Conservation (phyloP, 2,888 invertebrate species). For the Agrotis segetum region DNA sequence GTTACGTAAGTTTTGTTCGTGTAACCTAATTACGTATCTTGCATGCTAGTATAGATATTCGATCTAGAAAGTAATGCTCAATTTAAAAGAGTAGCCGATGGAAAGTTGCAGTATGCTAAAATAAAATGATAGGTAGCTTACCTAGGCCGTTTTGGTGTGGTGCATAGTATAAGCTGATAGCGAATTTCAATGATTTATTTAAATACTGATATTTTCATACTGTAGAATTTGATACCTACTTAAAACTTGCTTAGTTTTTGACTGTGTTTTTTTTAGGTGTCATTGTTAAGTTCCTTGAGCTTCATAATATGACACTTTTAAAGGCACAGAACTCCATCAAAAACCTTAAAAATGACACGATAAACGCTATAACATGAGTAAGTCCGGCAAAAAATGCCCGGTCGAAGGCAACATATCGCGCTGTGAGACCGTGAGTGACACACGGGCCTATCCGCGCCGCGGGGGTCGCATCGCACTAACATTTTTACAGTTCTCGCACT, state of each 20-base stretch:
- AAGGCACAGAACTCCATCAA: slow-evolving; percentile 25
- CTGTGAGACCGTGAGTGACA: slow-evolving; percentile 87
- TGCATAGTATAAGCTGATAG: slow-evolving; percentile 32
- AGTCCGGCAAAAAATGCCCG: slow-evolving; percentile 70
- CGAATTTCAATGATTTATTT: slow-evolving; percentile 27
- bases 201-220: neutral
- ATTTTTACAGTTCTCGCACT: slow-evolving; percentile 84
- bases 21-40: slow-evolving; percentile 23
- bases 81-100: slow-evolving; percentile 41
- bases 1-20: slow-evolving; percentile 27
- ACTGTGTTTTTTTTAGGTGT: slow-evolving; percentile 2
- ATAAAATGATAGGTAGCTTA: slow-evolving; percentile 57
- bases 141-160: slow-evolving; percentile 40
- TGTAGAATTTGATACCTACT: neutral
- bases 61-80: slow-evolving; percentile 50
- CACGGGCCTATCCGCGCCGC: slow-evolving; percentile 77
- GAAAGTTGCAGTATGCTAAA: slow-evolving; percentile 53
- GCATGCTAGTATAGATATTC: slow-evolving; percentile 38
- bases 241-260: neutral
- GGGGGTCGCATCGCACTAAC: slow-evolving; percentile 76
- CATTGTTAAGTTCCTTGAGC: neutral
- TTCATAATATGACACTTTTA: neutral
- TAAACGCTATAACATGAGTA: slow-evolving; percentile 64
- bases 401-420: slow-evolving; percentile 63
- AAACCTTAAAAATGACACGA: slow-evolving; percentile 71